Evolutionary conservation across 2,113 vertebrate genomes (phyloP).

Genomic region (Vidua macroura): DNA sequence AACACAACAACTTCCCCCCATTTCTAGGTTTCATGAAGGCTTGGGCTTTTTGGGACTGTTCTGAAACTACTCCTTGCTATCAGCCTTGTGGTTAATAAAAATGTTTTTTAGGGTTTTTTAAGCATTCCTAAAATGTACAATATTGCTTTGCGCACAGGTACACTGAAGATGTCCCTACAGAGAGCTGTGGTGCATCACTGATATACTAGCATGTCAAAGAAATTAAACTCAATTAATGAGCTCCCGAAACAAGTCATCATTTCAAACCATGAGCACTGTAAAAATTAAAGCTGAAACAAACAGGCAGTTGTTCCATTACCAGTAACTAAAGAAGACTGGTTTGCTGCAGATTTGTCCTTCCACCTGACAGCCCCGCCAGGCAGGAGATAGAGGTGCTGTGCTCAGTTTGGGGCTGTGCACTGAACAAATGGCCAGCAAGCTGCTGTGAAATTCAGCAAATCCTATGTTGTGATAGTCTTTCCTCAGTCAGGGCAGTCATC

Average conservation of each 20-base stretch:
- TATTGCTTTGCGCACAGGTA: neutral
- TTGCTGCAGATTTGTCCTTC: neutral
- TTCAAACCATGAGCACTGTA: neutral
- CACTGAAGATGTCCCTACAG: neutral
- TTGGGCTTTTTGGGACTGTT: neutral
- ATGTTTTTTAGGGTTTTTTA: neutral
- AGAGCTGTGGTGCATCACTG: neutral
- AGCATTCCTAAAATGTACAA: neutral
- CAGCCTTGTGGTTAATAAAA: neutral
- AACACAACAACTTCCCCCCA: neutral
- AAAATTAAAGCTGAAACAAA: neutral
- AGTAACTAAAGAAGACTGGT: neutral
- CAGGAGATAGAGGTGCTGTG: neutral
- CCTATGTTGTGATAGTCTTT: neutral
- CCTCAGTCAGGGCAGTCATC: neutral
- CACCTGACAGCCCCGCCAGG: neutral
- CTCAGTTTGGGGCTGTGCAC: neutral
- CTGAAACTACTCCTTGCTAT: neutral
- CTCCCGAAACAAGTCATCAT: neutral
- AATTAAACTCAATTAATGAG: neutral
- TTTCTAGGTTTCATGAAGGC: neutral
- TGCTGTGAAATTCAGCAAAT: neutral
- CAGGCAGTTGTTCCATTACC: neutral
- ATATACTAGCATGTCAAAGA: neutral
- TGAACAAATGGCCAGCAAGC: neutral